Percentiles rank a stretch among this genome's conserved stretches.
These are phyloP conservation scores for Catharus minimus DNA, from an alignment of 2,113 vertebrate genomes.

Conservation along the genomic window DNA sequence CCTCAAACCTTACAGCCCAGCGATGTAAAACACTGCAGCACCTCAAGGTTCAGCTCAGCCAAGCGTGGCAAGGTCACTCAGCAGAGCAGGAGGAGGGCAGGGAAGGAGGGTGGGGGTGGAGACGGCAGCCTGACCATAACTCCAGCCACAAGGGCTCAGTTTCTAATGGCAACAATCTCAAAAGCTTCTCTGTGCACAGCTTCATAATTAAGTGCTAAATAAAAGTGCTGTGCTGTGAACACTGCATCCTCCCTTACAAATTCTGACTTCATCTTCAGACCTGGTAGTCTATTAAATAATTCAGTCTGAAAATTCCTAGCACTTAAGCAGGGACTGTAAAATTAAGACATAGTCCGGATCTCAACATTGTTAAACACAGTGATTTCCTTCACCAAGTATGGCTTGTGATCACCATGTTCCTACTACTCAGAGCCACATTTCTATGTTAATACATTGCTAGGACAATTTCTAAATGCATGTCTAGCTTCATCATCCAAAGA, in stretches of 20 bases:
- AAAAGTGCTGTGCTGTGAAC: conserved; percentile 8
- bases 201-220: conserved; percentile 65
- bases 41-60: conserved; percentile 77
- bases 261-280: conserved; percentile 56
- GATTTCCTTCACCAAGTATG: conserved; percentile 25
- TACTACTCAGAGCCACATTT: conserved; percentile 61
- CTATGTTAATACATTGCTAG: background rate
- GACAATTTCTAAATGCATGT: background rate
- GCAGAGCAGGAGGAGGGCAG: conserved; percentile 37
- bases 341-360: conserved; percentile 62
- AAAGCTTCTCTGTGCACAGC: conserved; percentile 61
- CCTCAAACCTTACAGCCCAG: conserved; percentile 61
- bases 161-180: conserved; percentile 82
- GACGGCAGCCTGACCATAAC: conserved; percentile 68
- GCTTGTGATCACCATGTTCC: conserved; percentile 62
- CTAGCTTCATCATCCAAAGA: background rate
- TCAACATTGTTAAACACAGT: conserved; percentile 35
- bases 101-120: background rate
- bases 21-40: conserved; percentile 7
- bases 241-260: conserved; percentile 47
- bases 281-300: conserved; percentile 43
- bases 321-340: conserved; percentile 21
- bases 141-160: conserved; percentile 60
- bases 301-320: conserved; percentile 33
- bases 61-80: conserved; percentile 77